A percentile compares a stretch with the other conserved stretches of the same genome.
Evolutionary conservation across 1,140 invertebrate genomes (phyloP).

Genomic region (Teleopsis dalmanni): DNA sequence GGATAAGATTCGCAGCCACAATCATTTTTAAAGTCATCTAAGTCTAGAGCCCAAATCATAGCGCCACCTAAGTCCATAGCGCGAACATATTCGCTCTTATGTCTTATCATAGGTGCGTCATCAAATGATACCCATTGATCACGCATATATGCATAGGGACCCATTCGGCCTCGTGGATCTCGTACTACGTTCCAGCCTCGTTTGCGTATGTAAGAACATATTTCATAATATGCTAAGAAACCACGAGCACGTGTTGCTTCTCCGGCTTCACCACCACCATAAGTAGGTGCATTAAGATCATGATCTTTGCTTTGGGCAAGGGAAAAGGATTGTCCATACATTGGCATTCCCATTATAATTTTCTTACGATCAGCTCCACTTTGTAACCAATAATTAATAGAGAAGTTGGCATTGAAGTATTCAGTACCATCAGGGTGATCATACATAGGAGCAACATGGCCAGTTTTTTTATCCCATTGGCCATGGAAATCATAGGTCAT

Average conservation of each 20-base stretch:
- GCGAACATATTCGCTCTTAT: constrained; percentile 67
- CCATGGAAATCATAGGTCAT: constrained; percentile 86
- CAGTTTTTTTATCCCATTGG: constrained; percentile 76
- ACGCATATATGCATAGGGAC: constrained; percentile 63
- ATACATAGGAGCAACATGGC: constrained; percentile 74
- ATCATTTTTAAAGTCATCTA: constrained; percentile 63
- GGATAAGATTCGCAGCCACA: constrained; percentile 76
- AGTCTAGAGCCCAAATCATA: constrained; percentile 81
- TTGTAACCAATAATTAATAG: constrained; percentile 72
- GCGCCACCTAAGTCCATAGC: constrained; percentile 69
- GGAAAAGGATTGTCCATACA: constrained; percentile 80
- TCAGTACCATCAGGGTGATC: constrained; percentile 58
- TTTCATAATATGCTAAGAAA: constrained; percentile 81
- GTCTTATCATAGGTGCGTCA: constrained; percentile 62
- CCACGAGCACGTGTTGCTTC: constrained; percentile 71
- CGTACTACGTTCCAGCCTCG: constrained; percentile 61
- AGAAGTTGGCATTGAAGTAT: constrained; percentile 80
- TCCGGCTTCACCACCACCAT: constrained; percentile 70
- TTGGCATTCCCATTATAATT: constrained; percentile 72
- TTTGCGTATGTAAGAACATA: constrained; percentile 58
- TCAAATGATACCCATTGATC: constrained; percentile 84
- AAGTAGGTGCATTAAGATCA: constrained; percentile 61
- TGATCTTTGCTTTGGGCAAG: constrained; percentile 56
- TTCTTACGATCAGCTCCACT: constrained; percentile 67
- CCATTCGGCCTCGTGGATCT: constrained; percentile 61